Percentiles rank a stretch among this genome's conserved stretches.
These are phyloP conservation scores for Perithous albicinctus DNA, from an alignment of 2,888 invertebrate genomes.

Conservation along the genomic window DNA sequence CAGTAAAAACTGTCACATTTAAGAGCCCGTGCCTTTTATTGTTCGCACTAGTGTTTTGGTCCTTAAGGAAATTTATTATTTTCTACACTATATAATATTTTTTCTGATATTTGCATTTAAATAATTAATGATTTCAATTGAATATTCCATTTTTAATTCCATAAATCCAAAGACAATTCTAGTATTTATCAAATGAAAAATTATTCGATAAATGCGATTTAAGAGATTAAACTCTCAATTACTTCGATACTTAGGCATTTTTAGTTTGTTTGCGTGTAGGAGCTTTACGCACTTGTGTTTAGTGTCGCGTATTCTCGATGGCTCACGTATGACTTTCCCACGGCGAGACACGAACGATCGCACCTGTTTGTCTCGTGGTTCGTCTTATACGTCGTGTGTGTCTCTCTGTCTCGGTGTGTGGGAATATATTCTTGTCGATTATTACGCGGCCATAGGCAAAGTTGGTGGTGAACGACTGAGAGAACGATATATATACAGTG, in stretches of 20 bases:
- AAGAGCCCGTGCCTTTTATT: too few species aligned
- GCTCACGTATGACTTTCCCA: constrained; percentile 84
- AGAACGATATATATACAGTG: constrained; percentile 65
- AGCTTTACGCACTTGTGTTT: constrained; percentile 35
- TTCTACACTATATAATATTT: too few species aligned
- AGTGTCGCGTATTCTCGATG: constrained; percentile 54
- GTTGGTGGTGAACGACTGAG: constrained; percentile 70
- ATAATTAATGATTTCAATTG: too few species aligned
- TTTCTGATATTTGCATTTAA: too few species aligned
- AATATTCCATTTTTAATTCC: too few species aligned
- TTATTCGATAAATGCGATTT: too few species aligned
- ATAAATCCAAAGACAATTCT: not conserved
- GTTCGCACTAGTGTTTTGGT: too few species aligned
- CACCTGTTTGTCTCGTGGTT: constrained; percentile 64
- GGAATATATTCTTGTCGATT: constrained; percentile 80
- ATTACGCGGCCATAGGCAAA: constrained; percentile 82
- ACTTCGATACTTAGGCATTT: constrained; percentile 38
- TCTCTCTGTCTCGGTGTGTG: constrained; percentile 72
- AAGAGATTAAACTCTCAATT: constrained; percentile 50
- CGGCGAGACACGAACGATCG: constrained; percentile 78
- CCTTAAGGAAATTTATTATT: too few species aligned
- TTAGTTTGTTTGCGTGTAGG: constrained; percentile 23
- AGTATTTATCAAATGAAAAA: too few species aligned
- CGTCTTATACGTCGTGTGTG: not conserved
- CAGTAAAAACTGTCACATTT: too few species aligned